Evolutionary conservation across 2,113 vertebrate species (phyloP).

Genomic region (Phodopus roborovskii): DNA sequence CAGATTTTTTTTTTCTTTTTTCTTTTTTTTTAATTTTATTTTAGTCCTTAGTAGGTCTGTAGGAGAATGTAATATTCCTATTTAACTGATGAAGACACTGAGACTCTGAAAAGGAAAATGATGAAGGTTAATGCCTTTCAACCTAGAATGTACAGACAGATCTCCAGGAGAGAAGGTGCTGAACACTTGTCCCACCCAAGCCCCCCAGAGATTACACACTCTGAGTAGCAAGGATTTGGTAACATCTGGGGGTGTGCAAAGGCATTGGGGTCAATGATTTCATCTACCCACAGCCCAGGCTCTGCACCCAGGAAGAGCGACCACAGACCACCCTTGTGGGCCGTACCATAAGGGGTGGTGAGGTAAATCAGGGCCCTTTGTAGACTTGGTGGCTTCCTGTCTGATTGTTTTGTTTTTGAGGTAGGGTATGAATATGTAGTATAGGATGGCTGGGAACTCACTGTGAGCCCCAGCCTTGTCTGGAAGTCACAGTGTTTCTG

Average conservation of each 20-base stretch:
- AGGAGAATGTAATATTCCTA: not conserved
- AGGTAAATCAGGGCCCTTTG: not conserved
- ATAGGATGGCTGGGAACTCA: not conserved
- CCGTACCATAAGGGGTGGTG: not conserved
- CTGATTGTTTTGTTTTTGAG: not conserved
- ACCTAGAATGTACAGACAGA: not conserved
- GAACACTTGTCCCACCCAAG: rapidly evolving
- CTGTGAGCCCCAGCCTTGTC: not conserved
- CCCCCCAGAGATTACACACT: not conserved
- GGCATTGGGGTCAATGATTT: not conserved
- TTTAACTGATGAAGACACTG: slow-evolving; percentile 25
- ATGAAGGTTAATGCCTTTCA: rapidly evolving
- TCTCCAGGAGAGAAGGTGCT: rapidly evolving
- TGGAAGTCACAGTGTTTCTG: not conserved
- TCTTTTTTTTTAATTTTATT: no score
- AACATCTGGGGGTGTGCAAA: not conserved
- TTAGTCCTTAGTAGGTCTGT: not conserved
- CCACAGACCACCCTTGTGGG: not conserved
- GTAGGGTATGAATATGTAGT: not conserved
- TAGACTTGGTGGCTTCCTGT: not conserved
- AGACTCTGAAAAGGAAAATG: not conserved
- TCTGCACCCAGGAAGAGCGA: not conserved
- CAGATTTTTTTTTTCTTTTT: not conserved
- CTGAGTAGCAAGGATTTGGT: not conserved
- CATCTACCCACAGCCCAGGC: not conserved